Base-by-base conservation (phyloP, 2,888 invertebrate species). In the Electrophaes corylata region DNA sequence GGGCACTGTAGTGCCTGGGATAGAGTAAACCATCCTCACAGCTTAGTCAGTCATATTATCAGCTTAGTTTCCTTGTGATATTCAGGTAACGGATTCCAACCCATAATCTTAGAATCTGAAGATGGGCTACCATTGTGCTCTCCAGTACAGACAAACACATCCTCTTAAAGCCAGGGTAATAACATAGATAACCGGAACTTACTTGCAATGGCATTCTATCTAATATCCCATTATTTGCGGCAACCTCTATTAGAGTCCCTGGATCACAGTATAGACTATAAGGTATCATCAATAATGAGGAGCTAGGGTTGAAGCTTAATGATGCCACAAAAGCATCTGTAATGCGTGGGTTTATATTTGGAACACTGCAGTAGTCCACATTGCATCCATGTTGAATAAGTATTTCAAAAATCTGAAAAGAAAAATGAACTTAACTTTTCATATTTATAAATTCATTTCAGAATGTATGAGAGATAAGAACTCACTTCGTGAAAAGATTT, bases 251-350 rank as follows among this genome's bases (percentile, higher is more conserved):
- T 16, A 89, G 60, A 31, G 75, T 66, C 11, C 75, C 84, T 1
- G 92, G 91, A 62, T 92, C 92, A 69, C 86, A 85, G 26, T 75
- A 72, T 19, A 92, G 60, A 51, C 89, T 90, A 65, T 85, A 87
- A 18, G 79, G 84, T 55, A 91, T 66, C 83, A 92, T 82, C 1
- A 79, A 35, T 0, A 79, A 75, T 37, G 78, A 50, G 2, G 89
- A 86, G 33, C 64, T 52, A 0, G 88, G 84, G 37, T 84, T 80
- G 20, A 82, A 71, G 33, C 80, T 78, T 14, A 91, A 43, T 3
- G 91, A 82, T 19, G 86, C 85, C 16, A 86, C 63, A 46, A 92
- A 85, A 8, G 84, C 87, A 79, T 92, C 92, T 1, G 92, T 89
- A 20, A 91, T 71, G 37, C 71, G 69, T 3, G 67, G 63, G 5